Evolutionary conservation across 2,888 invertebrate genomes (phyloP), one percentile per base, ranked within the genome.

Genomic region (Spodoptera exigua): DNA sequence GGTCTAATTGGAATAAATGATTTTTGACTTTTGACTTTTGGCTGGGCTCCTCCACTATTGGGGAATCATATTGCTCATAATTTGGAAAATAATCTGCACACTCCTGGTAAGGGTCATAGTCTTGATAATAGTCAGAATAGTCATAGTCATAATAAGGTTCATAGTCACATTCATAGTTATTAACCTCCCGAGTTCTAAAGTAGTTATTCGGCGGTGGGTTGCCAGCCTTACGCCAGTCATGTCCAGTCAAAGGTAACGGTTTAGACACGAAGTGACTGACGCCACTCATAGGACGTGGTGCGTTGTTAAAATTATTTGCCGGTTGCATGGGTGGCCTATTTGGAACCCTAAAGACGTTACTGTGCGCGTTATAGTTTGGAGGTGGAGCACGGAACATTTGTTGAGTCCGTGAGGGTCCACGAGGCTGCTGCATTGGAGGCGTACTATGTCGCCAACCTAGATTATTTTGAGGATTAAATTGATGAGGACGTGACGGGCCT

Each of bases 171-270:
- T 75, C 64, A 18, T 78, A 73, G 43, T 59, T 44, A 40, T 74
- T 69, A 14, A 73, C n/a, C 41, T 78, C 72, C 1, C 53, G 32
- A 0, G 63, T 47, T 34, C 68, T 78, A 41, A 77, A 74, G 48
- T 70, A 74, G 32, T 76, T 72, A 1, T 39, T 41, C 0, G 75
- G 71, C 0, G 63, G 71, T 16, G 74, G 72, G 43, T 77, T 74
- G 0, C 68, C 70, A 1, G 7, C 36, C 39, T 47, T 66, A 2
- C 14, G 41, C 66, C 67, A 74, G 16, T 73, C 70, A 46, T 70
- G 69, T n/a, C n/a, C n/a, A 5, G 12, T 0, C 18, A n/a, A 21
- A 43, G 2, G 37, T 17, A 66, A 7, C 3, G 63, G 43, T 27
- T 57, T 68, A 2, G 64, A 0, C 2, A 65, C 64, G 9, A 16